A percentile compares a stretch with the other conserved stretches of the same genome.
Evolutionary conservation across 1,140 invertebrate genomes (phyloP).

Genomic region (Bombus sylvicola): DNA sequence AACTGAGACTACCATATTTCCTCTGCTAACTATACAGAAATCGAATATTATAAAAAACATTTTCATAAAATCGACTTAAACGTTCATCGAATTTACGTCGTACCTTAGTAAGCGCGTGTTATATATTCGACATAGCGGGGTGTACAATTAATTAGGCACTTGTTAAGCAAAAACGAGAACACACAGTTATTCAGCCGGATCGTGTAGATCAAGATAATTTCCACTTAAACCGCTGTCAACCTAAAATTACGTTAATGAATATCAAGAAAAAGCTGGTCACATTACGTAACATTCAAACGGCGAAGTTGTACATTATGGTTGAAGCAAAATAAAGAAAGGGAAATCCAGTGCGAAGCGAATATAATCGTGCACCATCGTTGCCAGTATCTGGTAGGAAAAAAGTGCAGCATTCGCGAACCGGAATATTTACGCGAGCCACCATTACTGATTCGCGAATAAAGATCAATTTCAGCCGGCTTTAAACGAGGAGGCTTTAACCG

Average conservation of each 20-base stretch:
- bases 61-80: not conserved
- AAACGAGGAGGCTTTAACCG: not conserved
- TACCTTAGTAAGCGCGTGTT: not conserved
- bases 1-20: too few species aligned
- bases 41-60: too few species aligned
- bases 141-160: not conserved
- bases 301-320: not conserved
- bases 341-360: not conserved
- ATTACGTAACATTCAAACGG: not conserved
- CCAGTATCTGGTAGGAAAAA: not conserved
- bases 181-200: not conserved
- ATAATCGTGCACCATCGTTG: not conserved
- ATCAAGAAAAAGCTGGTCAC: not conserved
- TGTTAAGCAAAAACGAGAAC: not conserved
- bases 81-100: not conserved
- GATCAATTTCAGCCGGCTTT: conserved; percentile 13
- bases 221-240: not conserved
- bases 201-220: not conserved
- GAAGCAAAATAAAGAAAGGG: not conserved
- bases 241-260: not conserved
- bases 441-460: conserved; percentile 25
- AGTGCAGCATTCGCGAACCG: too few species aligned
- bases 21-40: too few species aligned
- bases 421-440: not conserved
- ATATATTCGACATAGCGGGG: not conserved